These are phyloP conservation scores for Trematocara unimaculatum DNA, from an alignment of 2,113 vertebrate species.

Conservation along the genomic window DNA sequence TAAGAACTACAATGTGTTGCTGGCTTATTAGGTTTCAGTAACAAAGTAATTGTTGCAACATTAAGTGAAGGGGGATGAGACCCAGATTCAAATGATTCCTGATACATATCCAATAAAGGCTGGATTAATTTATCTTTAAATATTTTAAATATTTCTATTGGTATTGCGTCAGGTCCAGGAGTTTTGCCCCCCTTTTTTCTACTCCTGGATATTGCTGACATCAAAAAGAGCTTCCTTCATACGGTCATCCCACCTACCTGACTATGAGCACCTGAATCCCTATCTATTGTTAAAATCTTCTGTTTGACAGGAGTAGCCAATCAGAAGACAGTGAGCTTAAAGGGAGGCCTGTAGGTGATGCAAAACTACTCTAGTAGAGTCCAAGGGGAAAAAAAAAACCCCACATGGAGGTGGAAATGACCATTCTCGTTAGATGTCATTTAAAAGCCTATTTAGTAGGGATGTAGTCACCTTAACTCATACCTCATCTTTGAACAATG, in stretches of 20 bases:
- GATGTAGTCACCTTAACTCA: background rate
- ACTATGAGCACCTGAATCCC: background rate
- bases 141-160: no score
- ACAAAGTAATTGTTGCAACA: no score
- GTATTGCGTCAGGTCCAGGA: no score
- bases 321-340: background rate
- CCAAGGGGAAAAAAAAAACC: accelerated
- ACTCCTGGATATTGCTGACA: background rate
- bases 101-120: no score
- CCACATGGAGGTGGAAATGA: background rate
- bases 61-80: no score
- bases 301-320: background rate
- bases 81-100: no score
- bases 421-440: background rate
- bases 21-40: no score
- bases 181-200: no score
- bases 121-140: no score
- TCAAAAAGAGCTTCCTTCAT: background rate
- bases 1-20: no score
- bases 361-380: background rate
- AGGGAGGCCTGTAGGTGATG: background rate
- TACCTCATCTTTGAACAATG: background rate
- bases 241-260: background rate
- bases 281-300: background rate
- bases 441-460: background rate